A percentile compares a stretch with the other conserved stretches of the same genome.
Conservation (phyloP, 2,113 vertebrate genomes). For the Motacilla alba region DNA sequence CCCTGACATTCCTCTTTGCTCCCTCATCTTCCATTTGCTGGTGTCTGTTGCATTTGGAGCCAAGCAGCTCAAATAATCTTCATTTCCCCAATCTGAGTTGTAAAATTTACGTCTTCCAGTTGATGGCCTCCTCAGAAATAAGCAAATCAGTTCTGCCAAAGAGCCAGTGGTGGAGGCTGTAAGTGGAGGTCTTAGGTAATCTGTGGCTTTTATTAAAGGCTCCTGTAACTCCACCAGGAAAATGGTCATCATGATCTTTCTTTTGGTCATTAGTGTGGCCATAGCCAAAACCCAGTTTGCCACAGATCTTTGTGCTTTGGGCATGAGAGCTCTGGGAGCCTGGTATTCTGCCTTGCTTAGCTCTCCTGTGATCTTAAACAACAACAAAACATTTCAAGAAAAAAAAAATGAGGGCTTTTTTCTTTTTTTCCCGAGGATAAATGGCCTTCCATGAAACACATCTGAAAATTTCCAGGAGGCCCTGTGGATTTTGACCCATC, state of each 20-base stretch:
- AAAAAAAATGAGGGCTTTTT: fast-evolving
- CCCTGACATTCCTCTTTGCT: not conserved
- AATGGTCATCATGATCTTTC: not conserved
- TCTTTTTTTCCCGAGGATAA: not conserved
- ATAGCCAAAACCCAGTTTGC: not conserved
- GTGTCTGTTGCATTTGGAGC: not conserved
- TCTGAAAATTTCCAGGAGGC: not conserved
- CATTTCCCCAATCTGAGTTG: not conserved
- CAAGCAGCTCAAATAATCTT: not conserved
- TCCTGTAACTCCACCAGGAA: not conserved
- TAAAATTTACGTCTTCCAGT: not conserved
- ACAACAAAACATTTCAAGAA: not conserved
- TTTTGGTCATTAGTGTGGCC: not conserved
- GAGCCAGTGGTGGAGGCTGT: not conserved
- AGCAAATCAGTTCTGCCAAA: not conserved
- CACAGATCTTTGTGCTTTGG: not conserved
- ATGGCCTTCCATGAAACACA: not conserved
- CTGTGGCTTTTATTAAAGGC: not conserved
- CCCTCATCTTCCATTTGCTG: not conserved
- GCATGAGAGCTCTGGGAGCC: not conserved
- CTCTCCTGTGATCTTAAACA: not conserved
- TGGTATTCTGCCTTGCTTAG: not conserved
- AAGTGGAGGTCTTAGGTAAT: not conserved
- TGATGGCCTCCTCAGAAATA: not conserved
- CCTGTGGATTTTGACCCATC: not conserved